phyloP scores from a whole-genome alignment of 37 sponge, comb jelly and placozoan species.

The Petrosia ficiformis region DNA sequence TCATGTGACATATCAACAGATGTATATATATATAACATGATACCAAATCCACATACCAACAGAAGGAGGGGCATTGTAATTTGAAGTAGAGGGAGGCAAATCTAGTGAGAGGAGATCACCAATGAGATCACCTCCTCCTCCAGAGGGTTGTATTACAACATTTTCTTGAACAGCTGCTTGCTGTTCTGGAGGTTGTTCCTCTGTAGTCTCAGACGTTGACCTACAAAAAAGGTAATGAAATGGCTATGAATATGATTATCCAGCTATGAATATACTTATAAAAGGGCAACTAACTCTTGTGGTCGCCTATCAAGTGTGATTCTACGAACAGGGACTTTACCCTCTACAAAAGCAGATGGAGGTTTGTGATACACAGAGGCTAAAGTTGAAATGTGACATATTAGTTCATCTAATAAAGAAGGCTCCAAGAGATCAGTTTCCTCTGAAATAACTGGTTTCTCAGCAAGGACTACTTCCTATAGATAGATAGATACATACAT shows the following conservation, averaged over 20 bases:
- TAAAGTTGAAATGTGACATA: constrained; percentile 94
- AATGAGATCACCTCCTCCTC: constrained; percentile 66
- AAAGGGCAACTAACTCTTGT: constrained; percentile 67
- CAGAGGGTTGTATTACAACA: constrained; percentile 35
- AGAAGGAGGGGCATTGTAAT: constrained; percentile 6
- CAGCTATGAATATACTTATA: neutral
- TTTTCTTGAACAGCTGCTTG: constrained; percentile 24
- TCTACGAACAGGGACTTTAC: constrained; percentile 84
- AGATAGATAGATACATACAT: neutral
- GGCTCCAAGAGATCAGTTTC: constrained; percentile 98
- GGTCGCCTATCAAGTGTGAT: constrained; percentile 81
- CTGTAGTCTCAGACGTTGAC: constrained; percentile 72
- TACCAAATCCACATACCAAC: no score
- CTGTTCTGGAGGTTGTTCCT: constrained; percentile 53
- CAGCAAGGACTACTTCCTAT: constrained; percentile 95
- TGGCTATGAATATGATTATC: neutral
- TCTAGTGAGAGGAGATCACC: constrained; percentile 94
- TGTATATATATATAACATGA: no score
- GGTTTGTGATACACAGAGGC: constrained; percentile 99
- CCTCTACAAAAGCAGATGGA: constrained; percentile 94
- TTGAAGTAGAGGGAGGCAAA: constrained; percentile 31
- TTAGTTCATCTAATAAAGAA: constrained; percentile 92
- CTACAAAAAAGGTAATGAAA: constrained; percentile 16
- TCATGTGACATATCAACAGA: no score
- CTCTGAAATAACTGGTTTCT: constrained; percentile 97